These are phyloP conservation scores for Rhagonycha fulva DNA, from an alignment of 2,888 invertebrate species.

Conservation along the genomic window DNA sequence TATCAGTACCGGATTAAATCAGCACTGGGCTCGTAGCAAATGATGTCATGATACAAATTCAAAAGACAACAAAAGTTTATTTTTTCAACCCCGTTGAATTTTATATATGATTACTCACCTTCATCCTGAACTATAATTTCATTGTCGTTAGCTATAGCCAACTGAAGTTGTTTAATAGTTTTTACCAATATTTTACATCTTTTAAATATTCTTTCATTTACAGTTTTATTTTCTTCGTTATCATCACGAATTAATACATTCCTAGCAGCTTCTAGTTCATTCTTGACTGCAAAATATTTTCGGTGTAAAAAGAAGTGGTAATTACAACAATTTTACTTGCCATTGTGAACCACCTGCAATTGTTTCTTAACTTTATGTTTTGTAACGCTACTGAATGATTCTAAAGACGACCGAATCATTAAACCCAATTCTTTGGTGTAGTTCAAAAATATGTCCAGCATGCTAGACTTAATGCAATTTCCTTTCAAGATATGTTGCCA, in stretches of 20 bases:
- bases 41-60: too few species aligned
- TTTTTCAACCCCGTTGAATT: background rate
- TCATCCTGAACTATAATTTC: background rate
- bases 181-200: conserved; percentile 44
- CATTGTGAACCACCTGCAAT: conserved; percentile 33
- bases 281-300: conserved; percentile 40
- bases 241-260: conserved; percentile 35
- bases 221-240: conserved; percentile 14
- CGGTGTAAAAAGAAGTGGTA: conserved; percentile 7
- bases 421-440: conserved; percentile 36
- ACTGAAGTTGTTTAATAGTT: conserved; percentile 38
- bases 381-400: conserved; percentile 31
- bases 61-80: too few species aligned
- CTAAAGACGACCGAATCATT: conserved; percentile 29
- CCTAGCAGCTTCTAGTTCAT: conserved; percentile 40
- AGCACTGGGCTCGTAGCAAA: too few species aligned
- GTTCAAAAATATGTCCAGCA: conserved; percentile 31
- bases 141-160: conserved; percentile 13
- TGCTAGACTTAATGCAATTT: background rate
- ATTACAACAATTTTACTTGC: conserved; percentile 23
- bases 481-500: conserved; percentile 26
- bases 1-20: too few species aligned
- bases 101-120: background rate
- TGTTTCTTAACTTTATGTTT: conserved; percentile 25
- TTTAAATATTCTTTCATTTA: conserved; percentile 40